Evolutionary conservation across 2,113 vertebrate genomes (phyloP).

Genomic region (Anseranas semipalmata): DNA sequence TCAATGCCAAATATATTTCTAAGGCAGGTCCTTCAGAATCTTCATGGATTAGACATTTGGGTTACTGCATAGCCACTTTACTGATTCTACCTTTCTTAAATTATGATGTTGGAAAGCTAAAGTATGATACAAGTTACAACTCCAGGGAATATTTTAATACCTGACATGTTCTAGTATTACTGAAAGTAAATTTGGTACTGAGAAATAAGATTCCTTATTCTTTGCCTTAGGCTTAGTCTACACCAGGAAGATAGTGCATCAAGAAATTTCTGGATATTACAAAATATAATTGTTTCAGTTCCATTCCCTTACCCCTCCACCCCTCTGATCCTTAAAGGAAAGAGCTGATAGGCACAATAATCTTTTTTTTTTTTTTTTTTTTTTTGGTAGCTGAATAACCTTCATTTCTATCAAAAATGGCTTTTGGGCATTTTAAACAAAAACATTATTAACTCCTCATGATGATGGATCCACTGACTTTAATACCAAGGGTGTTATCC

Average conservation of each 20-base stretch:
- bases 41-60: background rate
- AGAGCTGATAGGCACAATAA: conserved; percentile 2
- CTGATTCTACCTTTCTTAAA: background rate
- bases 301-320: background rate
- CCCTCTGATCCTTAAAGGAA: conserved; percentile 13
- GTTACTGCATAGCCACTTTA: background rate
- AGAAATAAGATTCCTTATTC: background rate
- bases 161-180: background rate
- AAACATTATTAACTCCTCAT: conserved; percentile 53
- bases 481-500: conserved; percentile 68
- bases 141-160: background rate
- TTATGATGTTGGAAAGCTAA: background rate
- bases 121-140: background rate
- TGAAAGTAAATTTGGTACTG: background rate
- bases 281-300: conserved; percentile 32
- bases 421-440: conserved; percentile 17
- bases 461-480: conserved; percentile 57
- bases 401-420: conserved; percentile 8
- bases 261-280: conserved; percentile 4
- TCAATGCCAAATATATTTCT: background rate
- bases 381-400: background rate
- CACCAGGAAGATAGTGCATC: background rate
- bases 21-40: background rate
- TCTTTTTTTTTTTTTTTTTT: background rate
- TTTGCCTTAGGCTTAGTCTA: conserved; percentile 24